Percentiles rank a stretch among this genome's conserved stretches.
Conservation (phyloP, 2,797 vertebrate species). For the Danionella dracula region DNA sequence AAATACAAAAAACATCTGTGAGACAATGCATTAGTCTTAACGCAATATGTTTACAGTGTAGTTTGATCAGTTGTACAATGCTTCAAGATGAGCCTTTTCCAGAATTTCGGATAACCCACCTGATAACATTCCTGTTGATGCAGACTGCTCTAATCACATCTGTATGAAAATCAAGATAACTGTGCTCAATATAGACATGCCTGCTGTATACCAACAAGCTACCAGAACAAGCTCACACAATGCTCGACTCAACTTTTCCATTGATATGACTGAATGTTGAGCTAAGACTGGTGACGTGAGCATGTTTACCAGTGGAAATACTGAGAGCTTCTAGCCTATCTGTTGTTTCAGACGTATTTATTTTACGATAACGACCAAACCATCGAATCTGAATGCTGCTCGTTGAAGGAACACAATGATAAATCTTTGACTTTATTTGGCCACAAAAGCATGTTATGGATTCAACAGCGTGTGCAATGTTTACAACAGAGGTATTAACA, state of each 20-base stretch:
- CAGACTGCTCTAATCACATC: not conserved
- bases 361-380: slow-evolving; percentile 62
- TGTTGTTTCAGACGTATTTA: slow-evolving; percentile 65
- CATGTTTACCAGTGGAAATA: slow-evolving; percentile 46
- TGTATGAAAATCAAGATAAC: not conserved
- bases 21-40: too few species aligned
- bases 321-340: slow-evolving; percentile 41
- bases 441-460: not conserved
- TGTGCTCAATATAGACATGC: not conserved
- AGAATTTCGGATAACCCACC: not conserved
- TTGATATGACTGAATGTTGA: slow-evolving; percentile 3
- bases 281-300: slow-evolving; percentile 31
- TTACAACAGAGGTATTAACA: not conserved
- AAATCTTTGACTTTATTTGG: slow-evolving; percentile 1
- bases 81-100: not conserved
- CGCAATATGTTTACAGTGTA: too few species aligned
- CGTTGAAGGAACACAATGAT: slow-evolving; percentile 48
- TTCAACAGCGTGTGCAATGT: not conserved
- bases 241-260: slow-evolving; percentile 30
- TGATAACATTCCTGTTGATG: not conserved
- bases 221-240: slow-evolving; percentile 23
- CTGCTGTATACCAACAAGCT: slow-evolving; percentile 23
- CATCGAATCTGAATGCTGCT: slow-evolving; percentile 53
- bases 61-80: not conserved
- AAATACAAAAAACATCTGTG: too few species aligned